A percentile compares a stretch with the other conserved stretches of the same genome.
Conservation (phyloP, 2,797 vertebrate species). For the Sebastes minor region DNA sequence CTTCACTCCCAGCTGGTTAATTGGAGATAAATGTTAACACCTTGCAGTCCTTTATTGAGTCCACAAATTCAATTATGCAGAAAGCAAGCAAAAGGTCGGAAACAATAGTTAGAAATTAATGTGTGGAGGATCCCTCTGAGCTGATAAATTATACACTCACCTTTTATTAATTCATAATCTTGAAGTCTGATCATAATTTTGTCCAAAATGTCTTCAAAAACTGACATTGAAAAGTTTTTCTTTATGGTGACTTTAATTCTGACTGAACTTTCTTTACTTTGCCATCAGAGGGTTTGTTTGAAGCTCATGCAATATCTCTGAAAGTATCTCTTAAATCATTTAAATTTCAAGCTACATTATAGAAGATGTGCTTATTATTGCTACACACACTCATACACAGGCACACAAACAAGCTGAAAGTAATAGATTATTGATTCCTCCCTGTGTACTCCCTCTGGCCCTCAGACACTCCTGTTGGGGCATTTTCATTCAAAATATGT, state of each 20-base stretch:
- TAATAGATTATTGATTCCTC: slow-evolving; percentile 59
- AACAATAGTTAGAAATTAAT: background rate
- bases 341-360: background rate
- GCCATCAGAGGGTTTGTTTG: background rate
- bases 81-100: background rate
- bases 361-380: background rate
- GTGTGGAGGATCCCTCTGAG: background rate
- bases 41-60: background rate
- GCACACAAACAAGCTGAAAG: background rate
- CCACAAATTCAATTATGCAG: background rate
- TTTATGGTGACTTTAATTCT: background rate
- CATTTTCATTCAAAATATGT: slow-evolving; percentile 34
- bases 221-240: background rate
- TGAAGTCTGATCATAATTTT: background rate
- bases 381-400: background rate
- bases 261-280: background rate
- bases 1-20: background rate
- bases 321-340: background rate
- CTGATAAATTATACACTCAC: background rate
- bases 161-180: background rate
- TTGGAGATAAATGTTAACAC: background rate
- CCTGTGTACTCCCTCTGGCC: background rate
- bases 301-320: background rate
- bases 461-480: background rate
- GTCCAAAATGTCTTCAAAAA: background rate